Evolutionary conservation across 1,140 invertebrate genomes (phyloP).

Genomic region (Calliopsis andreniformis): DNA sequence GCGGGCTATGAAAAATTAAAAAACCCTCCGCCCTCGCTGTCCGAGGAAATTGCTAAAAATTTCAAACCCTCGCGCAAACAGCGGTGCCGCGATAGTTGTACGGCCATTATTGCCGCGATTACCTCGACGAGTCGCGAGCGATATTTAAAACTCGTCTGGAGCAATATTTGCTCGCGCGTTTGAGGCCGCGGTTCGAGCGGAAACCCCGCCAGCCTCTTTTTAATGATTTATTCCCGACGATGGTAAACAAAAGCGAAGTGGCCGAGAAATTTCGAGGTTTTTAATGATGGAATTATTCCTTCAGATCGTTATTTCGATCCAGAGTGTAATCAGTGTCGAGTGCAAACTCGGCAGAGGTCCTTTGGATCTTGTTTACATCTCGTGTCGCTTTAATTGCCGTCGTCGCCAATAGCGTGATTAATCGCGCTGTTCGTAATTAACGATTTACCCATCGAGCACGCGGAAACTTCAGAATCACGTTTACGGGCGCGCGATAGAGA

Average conservation of each 20-base stretch:
- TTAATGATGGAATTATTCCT: too few species aligned
- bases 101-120: not conserved
- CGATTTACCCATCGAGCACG: conserved; percentile 35
- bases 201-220: too few species aligned
- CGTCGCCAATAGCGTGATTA: conserved; percentile 45
- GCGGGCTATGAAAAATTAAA: conserved; percentile 6
- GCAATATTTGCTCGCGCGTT: not conserved
- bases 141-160: not conserved
- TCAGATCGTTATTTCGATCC: too few species aligned
- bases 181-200: too few species aligned
- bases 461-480: conserved; percentile 47
- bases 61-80: too few species aligned
- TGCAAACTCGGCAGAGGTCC: not conserved
- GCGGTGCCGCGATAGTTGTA: not conserved
- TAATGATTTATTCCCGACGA: too few species aligned
- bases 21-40: not conserved
- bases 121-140: not conserved
- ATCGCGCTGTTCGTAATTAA: conserved; percentile 49
- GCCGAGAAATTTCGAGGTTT: too few species aligned
- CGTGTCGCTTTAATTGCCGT: conserved; percentile 35
- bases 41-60: not conserved
- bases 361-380: conserved; percentile 40
- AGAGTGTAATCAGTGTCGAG: too few species aligned
- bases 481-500: not conserved
- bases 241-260: too few species aligned